Base-by-base conservation (phyloP, 2,888 invertebrate species). In the Eupithecia exiguata region DNA sequence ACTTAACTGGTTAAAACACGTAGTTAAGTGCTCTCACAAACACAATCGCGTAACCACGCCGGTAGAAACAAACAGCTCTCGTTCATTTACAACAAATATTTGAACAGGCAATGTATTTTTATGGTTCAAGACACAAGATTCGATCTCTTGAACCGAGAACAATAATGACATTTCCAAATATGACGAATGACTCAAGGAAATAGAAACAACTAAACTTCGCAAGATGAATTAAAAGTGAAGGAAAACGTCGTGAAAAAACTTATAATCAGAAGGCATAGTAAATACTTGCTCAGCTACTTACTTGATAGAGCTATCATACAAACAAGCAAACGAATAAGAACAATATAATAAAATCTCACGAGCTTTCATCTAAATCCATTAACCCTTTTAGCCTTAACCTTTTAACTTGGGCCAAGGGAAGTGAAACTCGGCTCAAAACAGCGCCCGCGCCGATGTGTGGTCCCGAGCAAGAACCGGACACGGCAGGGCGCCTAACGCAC, bases 1-100 rank as follows among this genome's bases (percentile, higher is more conserved):
- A 25, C 75, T 68, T 71, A 71, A 67, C 69, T 79, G 80, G 80
- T 83, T 80, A 79, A 81, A 82, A 84, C 81, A 80, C 79, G 81
- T 79, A 78, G 76, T 78, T 85, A 87, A 88, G 88, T 84, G 84
- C 82, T 84, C 82, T 77, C 74, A 82, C 85, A 89, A 87, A 89
- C 85, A 87, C 76, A 78, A 80, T 81, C 82, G 73, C 81, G 83
- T 81, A 84, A 80, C 84, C 74, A 79, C 65, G 76, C 77, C 81
- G 82, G 86, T 78, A 85, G 84, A 86, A 87, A 90, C 88, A 89
- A 88, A 88, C 87, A 85, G 79, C 84, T 86, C 87, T 87, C 85
- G 81, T 88, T 86, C 87, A 85, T 88, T 86, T 87, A 87, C 84
- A 82, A 86, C 88, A 86, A 91, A 91, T 91, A 91, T 91, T 92